Base-by-base conservation (phyloP, 2,113 vertebrate species). In the Toxostoma redivivum region DNA sequence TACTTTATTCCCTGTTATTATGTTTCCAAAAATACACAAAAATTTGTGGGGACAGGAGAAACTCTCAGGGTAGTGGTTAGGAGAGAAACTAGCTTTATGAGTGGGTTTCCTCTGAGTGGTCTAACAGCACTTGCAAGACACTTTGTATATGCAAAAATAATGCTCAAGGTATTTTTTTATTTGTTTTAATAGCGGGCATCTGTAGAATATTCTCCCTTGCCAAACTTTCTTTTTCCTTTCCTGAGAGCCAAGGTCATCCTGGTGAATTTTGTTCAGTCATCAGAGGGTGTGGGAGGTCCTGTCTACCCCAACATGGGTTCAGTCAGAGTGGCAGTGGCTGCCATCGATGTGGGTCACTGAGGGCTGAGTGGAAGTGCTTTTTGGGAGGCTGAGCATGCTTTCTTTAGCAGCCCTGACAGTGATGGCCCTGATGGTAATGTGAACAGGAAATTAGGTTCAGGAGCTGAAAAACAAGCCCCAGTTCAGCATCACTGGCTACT, bases 1-100 rank as follows among this genome's bases (percentile, higher is more conserved):
- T 94, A 89, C 45, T 90, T 92, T 78, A 58, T 89, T 95, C 91
- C 56, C 91, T 94, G 40, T 95, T 92, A 96, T 91, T 96, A 82
- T 27, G 42, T 27, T 96, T 93, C 88, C 1, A 28, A 92, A 97
- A 92, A 94, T 91, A 89, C 20, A 37, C 74, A 35, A 30, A 51
- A 51, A 51, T 81, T 66, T 93, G 67, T 96, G 92, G 90, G 10
- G 25, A 69, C 86, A 97, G 77, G 93, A 95, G 65, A 57, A 57
- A 70, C 89, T 90, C 44, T 0, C 0, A 92, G 61, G 16, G 30
- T 58, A 91, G 61, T 54, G 76, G 56, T 96, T 90, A 66, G 42
- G 71, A 78, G 51, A 86, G 67, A 66, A 15, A 33, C 37, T 72
- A 53, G 72, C 53, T 91, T 90, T 81, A 38, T 79, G 51, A 35